Conservation (phyloP, 2,888 invertebrate genomes). For the Napeogenes sylphis region DNA sequence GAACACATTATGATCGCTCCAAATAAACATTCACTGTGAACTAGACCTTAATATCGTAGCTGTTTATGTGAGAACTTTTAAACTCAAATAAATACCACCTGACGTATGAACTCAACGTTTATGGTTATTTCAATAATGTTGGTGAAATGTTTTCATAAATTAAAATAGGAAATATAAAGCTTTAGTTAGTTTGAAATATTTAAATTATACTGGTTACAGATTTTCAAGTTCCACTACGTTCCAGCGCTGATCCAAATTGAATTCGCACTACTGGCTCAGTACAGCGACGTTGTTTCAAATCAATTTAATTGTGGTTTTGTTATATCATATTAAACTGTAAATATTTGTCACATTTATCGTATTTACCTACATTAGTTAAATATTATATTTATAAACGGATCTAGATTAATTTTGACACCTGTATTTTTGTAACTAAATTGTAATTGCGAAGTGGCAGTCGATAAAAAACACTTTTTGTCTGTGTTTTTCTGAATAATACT, state of each 20-base stretch:
- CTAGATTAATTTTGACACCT: no score
- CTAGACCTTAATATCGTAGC: slow-evolving; percentile 5
- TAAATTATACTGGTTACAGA: background rate
- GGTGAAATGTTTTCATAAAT: background rate
- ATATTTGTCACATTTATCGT: no score
- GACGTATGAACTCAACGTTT: slow-evolving; percentile 4
- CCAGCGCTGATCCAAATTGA: background rate
- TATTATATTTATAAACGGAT: no score
- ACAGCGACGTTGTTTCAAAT: no score
- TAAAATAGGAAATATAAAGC: background rate
- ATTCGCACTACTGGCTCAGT: no score
- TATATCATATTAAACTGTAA: no score
- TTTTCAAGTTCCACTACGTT: background rate
- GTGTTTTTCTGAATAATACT: no score
- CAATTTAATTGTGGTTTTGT: no score
- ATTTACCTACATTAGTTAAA: no score
- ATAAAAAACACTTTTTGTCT: no score
- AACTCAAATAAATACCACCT: slow-evolving; percentile 16
- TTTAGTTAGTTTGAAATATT: background rate
- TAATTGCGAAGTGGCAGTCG: no score
- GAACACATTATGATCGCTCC: background rate
- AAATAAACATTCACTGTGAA: background rate
- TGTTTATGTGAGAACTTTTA: slow-evolving; percentile 17
- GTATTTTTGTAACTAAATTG: no score
- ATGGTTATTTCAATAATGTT: background rate